Percentiles rank a stretch among this genome's conserved stretches.
Evolutionary conservation across 2,888 invertebrate species (phyloP).

Genomic region (Rapana venosa): DNA sequence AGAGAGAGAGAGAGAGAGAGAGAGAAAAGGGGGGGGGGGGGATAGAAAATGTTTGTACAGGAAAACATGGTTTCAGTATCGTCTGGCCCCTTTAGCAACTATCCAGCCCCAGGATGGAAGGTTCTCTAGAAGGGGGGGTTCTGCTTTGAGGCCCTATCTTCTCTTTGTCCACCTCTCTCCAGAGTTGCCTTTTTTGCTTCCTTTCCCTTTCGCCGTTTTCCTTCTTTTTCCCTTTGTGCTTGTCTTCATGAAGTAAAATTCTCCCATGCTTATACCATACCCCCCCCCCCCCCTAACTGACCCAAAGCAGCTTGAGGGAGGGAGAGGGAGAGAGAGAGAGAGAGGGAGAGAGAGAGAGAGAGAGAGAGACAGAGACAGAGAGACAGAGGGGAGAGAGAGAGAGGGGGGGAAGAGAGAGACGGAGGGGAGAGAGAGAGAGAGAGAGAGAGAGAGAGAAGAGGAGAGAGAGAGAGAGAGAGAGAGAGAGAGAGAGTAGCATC

Average conservation of each 20-base stretch:
- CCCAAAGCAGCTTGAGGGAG: neutral
- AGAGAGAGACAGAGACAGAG: neutral
- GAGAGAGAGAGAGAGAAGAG: neutral
- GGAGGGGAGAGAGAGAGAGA: neutral
- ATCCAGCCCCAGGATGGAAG: too few relatives aligned
- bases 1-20: neutral
- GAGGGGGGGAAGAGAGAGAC: neutral
- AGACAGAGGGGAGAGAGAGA: neutral
- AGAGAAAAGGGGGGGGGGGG: neutral
- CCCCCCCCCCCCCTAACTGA: too few relatives aligned
- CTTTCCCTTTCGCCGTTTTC: too few relatives aligned
- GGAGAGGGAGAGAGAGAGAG: conserved; percentile 5
- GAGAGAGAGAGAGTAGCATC: neutral
- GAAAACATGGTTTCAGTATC: too few relatives aligned
- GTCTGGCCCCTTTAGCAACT: too few relatives aligned
- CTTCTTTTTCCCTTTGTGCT: too few relatives aligned
- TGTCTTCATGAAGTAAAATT: too few relatives aligned
- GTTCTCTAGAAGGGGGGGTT: too few relatives aligned
- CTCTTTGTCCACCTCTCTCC: too few relatives aligned
- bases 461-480: neutral
- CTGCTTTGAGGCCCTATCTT: too few relatives aligned
- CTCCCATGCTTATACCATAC: too few relatives aligned
- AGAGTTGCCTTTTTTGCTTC: too few relatives aligned
- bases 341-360: conserved; percentile 1
- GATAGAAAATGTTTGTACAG: neutral